Base-by-base conservation (phyloP, 2,888 invertebrate genomes). In the Tanytarsus gracilentus region DNA sequence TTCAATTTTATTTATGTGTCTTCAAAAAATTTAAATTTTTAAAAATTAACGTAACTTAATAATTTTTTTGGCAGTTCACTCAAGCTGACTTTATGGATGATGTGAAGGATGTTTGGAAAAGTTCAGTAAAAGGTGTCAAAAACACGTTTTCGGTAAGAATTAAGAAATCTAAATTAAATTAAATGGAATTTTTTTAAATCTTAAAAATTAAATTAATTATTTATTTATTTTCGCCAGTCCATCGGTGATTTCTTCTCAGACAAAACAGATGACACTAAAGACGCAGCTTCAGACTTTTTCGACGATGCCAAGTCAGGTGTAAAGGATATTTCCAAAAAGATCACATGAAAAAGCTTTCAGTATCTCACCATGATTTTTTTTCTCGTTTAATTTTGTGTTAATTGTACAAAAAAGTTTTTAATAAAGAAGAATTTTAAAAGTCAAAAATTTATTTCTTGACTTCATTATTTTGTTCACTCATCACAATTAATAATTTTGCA, bases 1-100 rank as follows among this genome's bases (percentile, higher is more conserved):
- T n/a, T n/a, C n/a, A n/a, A n/a, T n/a, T n/a, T n/a, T n/a, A n/a
- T n/a, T n/a, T n/a, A n/a, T n/a, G n/a, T n/a, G n/a, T n/a, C n/a
- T n/a, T n/a, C n/a, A n/a, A 7, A 7, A 44, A 18, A 23, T 16
- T 9, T 3, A 3, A 44, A 40, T 23, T 4, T 11, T 18, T 18
- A 18, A 44, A 8, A 11, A 23, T 21, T 8, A n/a, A n/a, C n/a
- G n/a, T 5, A 33, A 3, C 23, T 8, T 2, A 5, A 33, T 11
- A 8, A 26, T 40, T 26, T 14, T 14, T 26, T 36, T 3, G 1
- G 11, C 11, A 58, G 58, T 58, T 58, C 30, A 48, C 58, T 2
- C 58, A 58, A 23, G 58, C 58, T 30, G 58, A 58, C 14, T 58
- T 58, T 9, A 26, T 58, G 26, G 58, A 58, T 48, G 58, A 58